Percentiles rank a stretch among this genome's conserved stretches.
phyloP scores from a whole-genome alignment of 2,888 invertebrate genomes.

The Cyrtodaria siliqua region DNA sequence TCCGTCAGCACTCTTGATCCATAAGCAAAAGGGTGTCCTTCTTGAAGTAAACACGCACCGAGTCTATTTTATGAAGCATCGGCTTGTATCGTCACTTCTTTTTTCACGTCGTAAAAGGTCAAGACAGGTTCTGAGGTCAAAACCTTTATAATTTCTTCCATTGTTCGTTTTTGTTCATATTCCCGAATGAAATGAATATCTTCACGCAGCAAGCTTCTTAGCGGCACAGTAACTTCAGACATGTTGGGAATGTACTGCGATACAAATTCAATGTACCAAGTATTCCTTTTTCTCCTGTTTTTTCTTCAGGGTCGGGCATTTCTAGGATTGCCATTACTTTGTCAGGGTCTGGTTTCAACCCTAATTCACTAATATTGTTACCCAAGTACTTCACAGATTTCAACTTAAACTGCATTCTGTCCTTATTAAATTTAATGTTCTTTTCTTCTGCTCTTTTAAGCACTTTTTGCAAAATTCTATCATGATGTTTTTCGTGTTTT shows the following conservation, averaged over 20 bases:
- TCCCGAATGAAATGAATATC: too few species aligned
- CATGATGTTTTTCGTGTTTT: constrained; percentile 54
- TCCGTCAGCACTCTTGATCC: too few species aligned
- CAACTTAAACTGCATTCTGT: constrained; percentile 39
- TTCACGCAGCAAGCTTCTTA: constrained; percentile 45
- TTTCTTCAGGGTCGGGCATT: constrained; percentile 56
- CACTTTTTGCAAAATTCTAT: constrained; percentile 42
- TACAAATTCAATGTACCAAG: constrained; percentile 61
- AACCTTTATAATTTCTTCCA: too few species aligned
- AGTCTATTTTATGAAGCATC: too few species aligned
- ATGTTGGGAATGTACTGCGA: constrained; percentile 54
- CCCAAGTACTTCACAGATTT: constrained; percentile 57
- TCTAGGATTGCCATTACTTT: constrained; percentile 53
- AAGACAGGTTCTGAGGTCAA: too few species aligned
- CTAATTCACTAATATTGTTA: constrained; percentile 40
- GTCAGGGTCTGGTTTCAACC: constrained; percentile 42
- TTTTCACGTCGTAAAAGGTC: too few species aligned
- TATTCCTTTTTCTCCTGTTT: constrained; percentile 40
- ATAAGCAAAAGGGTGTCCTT: too few species aligned
- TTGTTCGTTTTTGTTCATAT: too few species aligned
- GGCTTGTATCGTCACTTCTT: too few species aligned
- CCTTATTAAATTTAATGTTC: too few species aligned
- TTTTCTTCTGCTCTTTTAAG: constrained; percentile 39
- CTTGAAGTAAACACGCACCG: too few species aligned
- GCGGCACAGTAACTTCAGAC: constrained; percentile 50